Conservation (phyloP, 2,888 invertebrate species). For the Parelbella ahira region DNA sequence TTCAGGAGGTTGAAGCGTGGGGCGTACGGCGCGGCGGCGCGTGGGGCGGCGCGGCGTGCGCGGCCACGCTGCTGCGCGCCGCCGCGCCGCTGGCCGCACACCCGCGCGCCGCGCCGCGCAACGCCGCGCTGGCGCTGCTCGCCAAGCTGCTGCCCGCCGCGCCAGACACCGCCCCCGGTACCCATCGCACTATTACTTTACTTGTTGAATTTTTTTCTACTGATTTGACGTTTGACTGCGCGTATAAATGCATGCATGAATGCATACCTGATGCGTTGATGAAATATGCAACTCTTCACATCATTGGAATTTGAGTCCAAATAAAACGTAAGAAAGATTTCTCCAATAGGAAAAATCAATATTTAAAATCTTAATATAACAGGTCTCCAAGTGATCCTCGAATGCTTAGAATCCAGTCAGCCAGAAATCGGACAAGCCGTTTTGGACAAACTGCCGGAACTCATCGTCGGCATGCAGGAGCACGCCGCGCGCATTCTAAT, state of each 20-base stretch:
- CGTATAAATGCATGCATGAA: no score
- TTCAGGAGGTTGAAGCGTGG: conserved; percentile 68
- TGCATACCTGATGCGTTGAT: no score
- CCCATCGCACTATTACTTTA: not conserved
- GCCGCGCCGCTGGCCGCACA: conserved; percentile 71
- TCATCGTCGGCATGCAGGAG: conserved; percentile 91
- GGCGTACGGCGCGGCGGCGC: conserved; percentile 66
- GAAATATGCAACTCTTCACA: no score
- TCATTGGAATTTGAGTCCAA: no score
- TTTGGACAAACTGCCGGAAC: conserved; percentile 90
- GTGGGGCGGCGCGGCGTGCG: conserved; percentile 58
- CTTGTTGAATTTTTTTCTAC: no score
- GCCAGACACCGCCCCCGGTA: conserved; percentile 53
- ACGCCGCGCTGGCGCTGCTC: conserved; percentile 85
- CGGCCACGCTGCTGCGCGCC: conserved; percentile 64
- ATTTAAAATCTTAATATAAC: conserved; percentile 11
- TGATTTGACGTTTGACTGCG: no score
- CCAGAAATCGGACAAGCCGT: conserved; percentile 89
- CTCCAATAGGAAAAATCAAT: no score
- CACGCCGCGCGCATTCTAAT: conserved; percentile 88
- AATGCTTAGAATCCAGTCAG: conserved; percentile 89
- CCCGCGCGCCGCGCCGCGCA: conserved; percentile 78
- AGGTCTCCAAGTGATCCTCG: conserved; percentile 88
- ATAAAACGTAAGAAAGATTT: no score
- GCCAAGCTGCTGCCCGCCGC: conserved; percentile 64